Conservation (phyloP, 2,888 invertebrate species). For the Drosophila mettleri region DNA sequence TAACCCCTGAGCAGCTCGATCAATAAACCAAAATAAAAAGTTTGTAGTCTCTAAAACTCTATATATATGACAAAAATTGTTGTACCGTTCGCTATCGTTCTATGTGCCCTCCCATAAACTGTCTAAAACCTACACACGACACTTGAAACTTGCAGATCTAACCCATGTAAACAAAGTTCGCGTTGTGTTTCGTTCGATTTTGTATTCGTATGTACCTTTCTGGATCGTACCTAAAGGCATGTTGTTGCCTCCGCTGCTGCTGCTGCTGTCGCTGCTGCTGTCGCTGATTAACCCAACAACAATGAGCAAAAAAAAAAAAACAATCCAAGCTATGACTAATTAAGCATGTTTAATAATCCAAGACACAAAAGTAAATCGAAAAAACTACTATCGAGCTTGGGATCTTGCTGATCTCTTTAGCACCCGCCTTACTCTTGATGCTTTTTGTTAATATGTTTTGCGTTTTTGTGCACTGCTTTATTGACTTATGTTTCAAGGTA, state of each 20-base stretch:
- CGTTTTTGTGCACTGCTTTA: conserved; percentile 44
- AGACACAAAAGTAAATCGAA: background rate
- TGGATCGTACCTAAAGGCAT: conserved; percentile 85
- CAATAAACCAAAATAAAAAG: conserved; percentile 33
- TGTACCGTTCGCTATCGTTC: conserved; percentile 41
- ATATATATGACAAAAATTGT: conserved; percentile 37
- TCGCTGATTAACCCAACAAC: conserved; percentile 55
- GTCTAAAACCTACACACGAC: conserved; percentile 16
- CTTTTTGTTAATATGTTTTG: conserved; percentile 53
- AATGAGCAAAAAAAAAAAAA: conserved; percentile 1
- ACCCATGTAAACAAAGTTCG: conserved; percentile 21
- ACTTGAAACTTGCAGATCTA: conserved; percentile 29
- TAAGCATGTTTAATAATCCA: conserved; percentile 53
- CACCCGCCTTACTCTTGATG: conserved; percentile 16
- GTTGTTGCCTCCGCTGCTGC: conserved; percentile 35
- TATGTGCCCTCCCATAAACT: conserved; percentile 15
- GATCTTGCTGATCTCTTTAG: conserved; percentile 34
- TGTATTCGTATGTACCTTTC: conserved; percentile 79
- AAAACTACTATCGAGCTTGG: conserved; percentile 10
- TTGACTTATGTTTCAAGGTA: conserved; percentile 17
- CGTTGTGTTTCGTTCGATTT: conserved; percentile 52
- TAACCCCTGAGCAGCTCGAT: conserved; percentile 71
- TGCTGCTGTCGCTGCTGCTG: conserved; percentile 28
- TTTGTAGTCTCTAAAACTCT: conserved; percentile 73
- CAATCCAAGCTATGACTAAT: conserved; percentile 56